Evolutionary conservation across 1,140 invertebrate genomes (phyloP), one percentile per base, ranked within the genome.

Genomic region (Aethina tumida): DNA sequence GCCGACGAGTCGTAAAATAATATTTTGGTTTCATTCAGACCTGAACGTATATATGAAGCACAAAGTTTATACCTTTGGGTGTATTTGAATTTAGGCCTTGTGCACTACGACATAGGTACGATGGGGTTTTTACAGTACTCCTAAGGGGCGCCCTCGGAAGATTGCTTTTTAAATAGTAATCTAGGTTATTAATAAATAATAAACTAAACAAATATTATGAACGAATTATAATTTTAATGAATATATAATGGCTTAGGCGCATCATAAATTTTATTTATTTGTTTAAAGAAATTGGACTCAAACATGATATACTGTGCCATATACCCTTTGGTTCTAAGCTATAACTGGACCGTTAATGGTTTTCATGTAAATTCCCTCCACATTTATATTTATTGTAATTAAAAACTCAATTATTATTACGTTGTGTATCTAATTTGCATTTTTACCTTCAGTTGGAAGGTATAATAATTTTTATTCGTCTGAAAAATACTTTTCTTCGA

Each of bases 171-270:
- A 47, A 47, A 50, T 48, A 43, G 31, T 45, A 48, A 45, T 51
- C 46, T 49, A 43, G 43, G 41, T 38, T 45, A 44, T 48, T 51
- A 52, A 54, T 54, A 54, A 54, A 54, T 54, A 52, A 54, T 43
- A 45, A 49, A 50, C 50, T 52, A 49, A 55, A 55, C 53, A 55
- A 55, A 55, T 53, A 53, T 55, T 55, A 53, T 50, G 53, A 50
- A 53, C 45, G 42, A 50, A 54, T 54, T 54, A 54, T 52, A 54
- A 54, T 54, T 55, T 53, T 55, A 55, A 55, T 55, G 53, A 50
- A 55, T 55, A 55, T 45, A 47, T 52, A 53, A 53, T 50, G 39
- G 41, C 50, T 45, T 44, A 37, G 43, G 39, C 27, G 39, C 30
- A 43, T 32, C 50, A 49, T 55, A 55, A 55, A 52, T 55, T 49